Evolutionary conservation across 2,113 vertebrate species (phyloP).

Genomic region (Machaerirhynchus nigripectus): DNA sequence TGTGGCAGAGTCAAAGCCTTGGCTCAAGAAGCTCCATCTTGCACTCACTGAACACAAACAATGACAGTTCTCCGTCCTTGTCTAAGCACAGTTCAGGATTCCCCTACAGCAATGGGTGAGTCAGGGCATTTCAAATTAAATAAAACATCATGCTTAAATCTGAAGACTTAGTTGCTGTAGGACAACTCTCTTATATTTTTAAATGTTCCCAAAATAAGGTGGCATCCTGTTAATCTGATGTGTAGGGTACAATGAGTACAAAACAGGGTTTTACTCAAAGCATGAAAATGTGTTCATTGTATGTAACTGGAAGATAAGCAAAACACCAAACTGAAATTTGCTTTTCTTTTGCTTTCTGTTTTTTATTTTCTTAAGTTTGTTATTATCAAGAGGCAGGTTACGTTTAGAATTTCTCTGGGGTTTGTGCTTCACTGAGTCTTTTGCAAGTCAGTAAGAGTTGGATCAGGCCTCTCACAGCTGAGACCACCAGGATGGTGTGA

Average conservation of each 20-base stretch:
- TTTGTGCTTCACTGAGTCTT: background rate
- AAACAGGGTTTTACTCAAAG: background rate
- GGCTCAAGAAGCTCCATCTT: background rate
- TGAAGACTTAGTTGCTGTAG: background rate
- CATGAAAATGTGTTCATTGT: background rate
- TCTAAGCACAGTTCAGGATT: background rate
- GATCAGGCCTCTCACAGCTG: background rate
- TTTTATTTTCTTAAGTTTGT: background rate
- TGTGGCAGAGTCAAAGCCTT: background rate
- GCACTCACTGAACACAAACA: fast-evolving
- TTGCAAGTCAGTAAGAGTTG: background rate
- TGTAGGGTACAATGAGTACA: background rate
- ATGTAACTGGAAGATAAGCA: background rate
- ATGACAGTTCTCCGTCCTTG: background rate
- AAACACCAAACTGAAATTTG: background rate
- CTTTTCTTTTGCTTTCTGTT: background rate
- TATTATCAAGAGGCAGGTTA: background rate
- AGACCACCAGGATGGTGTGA: background rate
- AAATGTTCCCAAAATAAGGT: background rate
- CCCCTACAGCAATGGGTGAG: background rate
- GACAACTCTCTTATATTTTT: background rate
- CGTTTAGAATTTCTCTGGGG: background rate
- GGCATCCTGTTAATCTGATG: background rate
- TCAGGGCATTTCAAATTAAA: background rate
- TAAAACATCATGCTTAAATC: background rate